phyloP scores from a whole-genome alignment of 2,888 invertebrate species.

The Rhamnusium bicolor region DNA sequence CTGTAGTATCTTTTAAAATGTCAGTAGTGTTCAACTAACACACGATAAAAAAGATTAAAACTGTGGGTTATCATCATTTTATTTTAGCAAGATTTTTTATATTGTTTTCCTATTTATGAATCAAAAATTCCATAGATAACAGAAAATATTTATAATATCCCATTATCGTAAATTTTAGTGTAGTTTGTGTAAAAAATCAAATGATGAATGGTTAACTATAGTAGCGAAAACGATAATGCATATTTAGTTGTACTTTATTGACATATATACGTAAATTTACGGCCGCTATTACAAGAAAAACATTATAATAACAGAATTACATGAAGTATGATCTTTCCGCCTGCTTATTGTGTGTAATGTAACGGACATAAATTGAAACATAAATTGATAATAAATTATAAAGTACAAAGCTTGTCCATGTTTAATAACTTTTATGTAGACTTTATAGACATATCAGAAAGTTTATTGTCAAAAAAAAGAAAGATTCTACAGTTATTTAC shows the following conservation, averaged over 20 bases:
- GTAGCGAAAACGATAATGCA: slow-evolving; percentile 3
- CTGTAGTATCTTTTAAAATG: no score
- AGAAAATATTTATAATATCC: no score
- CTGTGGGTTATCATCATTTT: no score
- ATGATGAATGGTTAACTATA: neutral
- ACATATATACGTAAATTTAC: slow-evolving; percentile 11
- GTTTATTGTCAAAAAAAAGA: slow-evolving; percentile 26
- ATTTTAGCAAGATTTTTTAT: no score
- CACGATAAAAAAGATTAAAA: no score
- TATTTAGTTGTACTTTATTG: slow-evolving; percentile 9
- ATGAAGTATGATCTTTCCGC: slow-evolving; percentile 13
- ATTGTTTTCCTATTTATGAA: no score
- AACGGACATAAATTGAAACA: slow-evolving; percentile 19
- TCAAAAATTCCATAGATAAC: no score
- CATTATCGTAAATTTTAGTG: no score
- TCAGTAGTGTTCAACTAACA: no score
- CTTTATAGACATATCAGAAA: slow-evolving; percentile 25
- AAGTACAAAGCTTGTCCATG: slow-evolving; percentile 15
- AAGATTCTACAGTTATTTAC: slow-evolving; percentile 7
- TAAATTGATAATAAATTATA: slow-evolving; percentile 28
- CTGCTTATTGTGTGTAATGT: slow-evolving; percentile 17
- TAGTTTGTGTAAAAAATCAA: no score
- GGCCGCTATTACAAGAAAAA: slow-evolving; percentile 5
- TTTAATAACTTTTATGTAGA: slow-evolving; percentile 2
- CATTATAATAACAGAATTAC: slow-evolving; percentile 15